These are phyloP conservation scores for Bovichtus diacanthus DNA, from an alignment of 2,797 vertebrate species.

Conservation along the genomic window DNA sequence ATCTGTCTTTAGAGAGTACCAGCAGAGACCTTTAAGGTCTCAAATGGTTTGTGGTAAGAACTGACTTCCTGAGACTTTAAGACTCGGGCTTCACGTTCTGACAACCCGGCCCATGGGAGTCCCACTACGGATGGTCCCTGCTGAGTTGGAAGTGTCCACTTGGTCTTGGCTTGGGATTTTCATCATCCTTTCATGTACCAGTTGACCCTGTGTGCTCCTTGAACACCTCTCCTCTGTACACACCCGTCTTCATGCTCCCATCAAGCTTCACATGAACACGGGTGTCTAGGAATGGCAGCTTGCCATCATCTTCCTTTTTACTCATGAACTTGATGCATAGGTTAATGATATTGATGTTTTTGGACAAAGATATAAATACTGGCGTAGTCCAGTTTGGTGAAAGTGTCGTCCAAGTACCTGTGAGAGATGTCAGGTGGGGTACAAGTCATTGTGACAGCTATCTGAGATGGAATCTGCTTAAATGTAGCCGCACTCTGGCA, in stretches of 20 bases:
- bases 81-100: not conserved
- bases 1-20: not conserved
- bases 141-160: not conserved
- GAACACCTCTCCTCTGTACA: not conserved
- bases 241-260: not conserved
- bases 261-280: slow-evolving; percentile 5
- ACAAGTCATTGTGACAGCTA: not conserved
- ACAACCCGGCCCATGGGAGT: not conserved
- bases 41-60: not conserved
- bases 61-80: not conserved
- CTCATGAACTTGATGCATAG: not conserved
- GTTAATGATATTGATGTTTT: not conserved
- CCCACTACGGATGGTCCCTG: not conserved
- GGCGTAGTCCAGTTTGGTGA: not conserved
- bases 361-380: not conserved
- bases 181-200: not conserved
- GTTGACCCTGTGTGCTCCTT: not conserved
- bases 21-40: not conserved
- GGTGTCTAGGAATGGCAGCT: not conserved
- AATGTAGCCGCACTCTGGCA: not conserved
- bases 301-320: not conserved
- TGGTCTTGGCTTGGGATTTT: not conserved
- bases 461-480: not conserved
- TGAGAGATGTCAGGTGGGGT: not conserved
- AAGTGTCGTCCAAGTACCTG: not conserved